A percentile compares a stretch with the other conserved stretches of the same genome.
These are phyloP conservation scores for Gallinago undulata DNA, from an alignment of 2,113 vertebrate genomes.

Conservation along the genomic window DNA sequence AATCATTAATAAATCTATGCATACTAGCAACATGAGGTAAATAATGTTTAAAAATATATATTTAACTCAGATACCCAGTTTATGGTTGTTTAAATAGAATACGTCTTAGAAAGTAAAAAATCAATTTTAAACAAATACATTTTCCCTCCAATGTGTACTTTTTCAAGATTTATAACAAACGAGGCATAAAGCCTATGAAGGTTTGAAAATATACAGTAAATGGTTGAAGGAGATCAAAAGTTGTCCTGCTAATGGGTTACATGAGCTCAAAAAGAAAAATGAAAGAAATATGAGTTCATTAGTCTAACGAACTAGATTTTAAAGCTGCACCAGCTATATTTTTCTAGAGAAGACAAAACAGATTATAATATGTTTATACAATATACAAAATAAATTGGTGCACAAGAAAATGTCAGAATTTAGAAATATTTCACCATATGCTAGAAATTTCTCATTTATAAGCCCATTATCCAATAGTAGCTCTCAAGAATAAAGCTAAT, in stretches of 20 bases:
- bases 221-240: background rate
- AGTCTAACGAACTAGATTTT: background rate
- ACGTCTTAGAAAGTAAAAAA: background rate
- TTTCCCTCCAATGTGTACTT: slow-evolving; percentile 10
- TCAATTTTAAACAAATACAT: background rate
- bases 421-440: slow-evolving; percentile 38
- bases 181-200: background rate
- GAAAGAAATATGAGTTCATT: background rate
- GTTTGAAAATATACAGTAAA: background rate
- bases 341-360: background rate
- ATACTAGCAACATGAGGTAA: background rate
- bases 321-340: background rate
- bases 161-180: background rate
- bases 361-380: background rate
- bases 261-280: background rate
- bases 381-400: background rate
- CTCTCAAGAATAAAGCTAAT: slow-evolving; percentile 77
- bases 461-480: slow-evolving; percentile 72
- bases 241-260: background rate
- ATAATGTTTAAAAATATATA: background rate
- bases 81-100: background rate
- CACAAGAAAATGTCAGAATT: slow-evolving; percentile 41
- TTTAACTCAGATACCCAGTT: background rate
- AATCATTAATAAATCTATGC: background rate
- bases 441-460: slow-evolving; percentile 61